Conservation (phyloP, 2,888 invertebrate species). For the Dicyrtoma fusca region DNA sequence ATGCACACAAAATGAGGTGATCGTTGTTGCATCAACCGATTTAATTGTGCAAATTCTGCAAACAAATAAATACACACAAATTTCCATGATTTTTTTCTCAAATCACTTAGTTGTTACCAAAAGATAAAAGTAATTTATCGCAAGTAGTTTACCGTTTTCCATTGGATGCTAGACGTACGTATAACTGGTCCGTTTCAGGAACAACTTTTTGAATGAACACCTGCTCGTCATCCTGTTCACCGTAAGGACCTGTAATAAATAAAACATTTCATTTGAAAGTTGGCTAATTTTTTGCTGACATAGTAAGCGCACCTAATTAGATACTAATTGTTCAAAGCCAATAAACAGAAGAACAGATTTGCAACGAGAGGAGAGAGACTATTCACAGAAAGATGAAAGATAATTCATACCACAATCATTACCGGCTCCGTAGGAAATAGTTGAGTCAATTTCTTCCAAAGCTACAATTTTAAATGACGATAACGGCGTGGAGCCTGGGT, state of each 20-base stretch:
- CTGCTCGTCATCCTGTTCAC: constrained; percentile 97
- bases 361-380: too few species aligned
- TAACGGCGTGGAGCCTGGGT: constrained; percentile 95
- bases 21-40: constrained; percentile 89
- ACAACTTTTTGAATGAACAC: constrained; percentile 98
- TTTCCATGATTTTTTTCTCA: neutral
- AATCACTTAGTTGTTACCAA: neutral
- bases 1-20: constrained; percentile 94
- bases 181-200: constrained; percentile 93
- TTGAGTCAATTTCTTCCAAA: constrained; percentile 66
- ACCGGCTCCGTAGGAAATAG: constrained; percentile 61
- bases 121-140: neutral
- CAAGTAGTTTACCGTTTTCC: constrained; percentile 73
- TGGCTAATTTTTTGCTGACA: constrained; percentile 5
- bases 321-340: neutral
- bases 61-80: neutral
- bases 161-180: constrained; percentile 91
- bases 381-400: too few species aligned
- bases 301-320: neutral
- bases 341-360: too few species aligned
- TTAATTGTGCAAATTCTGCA: constrained; percentile 89
- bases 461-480: constrained; percentile 97
- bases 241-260: constrained; percentile 96
- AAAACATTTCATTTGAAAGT: too few species aligned
- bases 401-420: constrained; percentile 69